phyloP scores from a whole-genome alignment of 2,113 vertebrate genomes.

The Myotis davidii region DNA sequence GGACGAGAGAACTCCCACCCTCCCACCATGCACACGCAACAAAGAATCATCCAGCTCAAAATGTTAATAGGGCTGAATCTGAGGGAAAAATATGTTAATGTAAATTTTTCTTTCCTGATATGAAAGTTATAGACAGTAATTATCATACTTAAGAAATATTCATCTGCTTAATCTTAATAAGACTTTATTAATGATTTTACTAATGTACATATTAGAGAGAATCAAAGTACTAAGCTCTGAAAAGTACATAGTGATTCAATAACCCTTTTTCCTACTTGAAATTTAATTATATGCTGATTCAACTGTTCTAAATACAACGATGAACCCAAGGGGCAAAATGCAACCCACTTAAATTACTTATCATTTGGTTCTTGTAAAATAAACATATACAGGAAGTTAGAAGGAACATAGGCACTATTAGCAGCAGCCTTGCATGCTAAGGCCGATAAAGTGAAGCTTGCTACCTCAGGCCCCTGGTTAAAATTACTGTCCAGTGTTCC shows the following conservation, averaged over 20 bases:
- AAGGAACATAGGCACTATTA: constrained; percentile 64
- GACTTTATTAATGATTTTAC: constrained; percentile 18
- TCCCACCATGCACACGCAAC: no score
- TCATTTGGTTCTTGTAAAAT: constrained; percentile 73
- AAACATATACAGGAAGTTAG: constrained; percentile 79
- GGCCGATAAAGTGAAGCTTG: constrained; percentile 72
- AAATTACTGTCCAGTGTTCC: constrained; percentile 51
- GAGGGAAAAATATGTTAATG: background rate
- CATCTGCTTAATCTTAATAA: background rate
- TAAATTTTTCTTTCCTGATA: background rate
- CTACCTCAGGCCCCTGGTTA: constrained; percentile 64
- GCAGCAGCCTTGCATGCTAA: constrained; percentile 51
- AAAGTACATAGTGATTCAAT: constrained; percentile 52
- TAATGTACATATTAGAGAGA: background rate
- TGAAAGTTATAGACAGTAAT: background rate
- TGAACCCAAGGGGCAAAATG: constrained; percentile 54
- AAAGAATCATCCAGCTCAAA: background rate
- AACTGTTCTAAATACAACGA: constrained; percentile 41
- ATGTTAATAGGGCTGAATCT: background rate
- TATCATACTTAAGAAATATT: background rate
- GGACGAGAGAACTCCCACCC: background rate
- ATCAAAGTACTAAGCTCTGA: background rate
- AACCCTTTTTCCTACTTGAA: constrained; percentile 58
- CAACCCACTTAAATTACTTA: constrained; percentile 72
- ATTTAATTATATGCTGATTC: background rate